A percentile compares a stretch with the other conserved stretches of the same genome.
phyloP scores from a whole-genome alignment of 2,113 vertebrate species.

The Struthidea cinerea region DNA sequence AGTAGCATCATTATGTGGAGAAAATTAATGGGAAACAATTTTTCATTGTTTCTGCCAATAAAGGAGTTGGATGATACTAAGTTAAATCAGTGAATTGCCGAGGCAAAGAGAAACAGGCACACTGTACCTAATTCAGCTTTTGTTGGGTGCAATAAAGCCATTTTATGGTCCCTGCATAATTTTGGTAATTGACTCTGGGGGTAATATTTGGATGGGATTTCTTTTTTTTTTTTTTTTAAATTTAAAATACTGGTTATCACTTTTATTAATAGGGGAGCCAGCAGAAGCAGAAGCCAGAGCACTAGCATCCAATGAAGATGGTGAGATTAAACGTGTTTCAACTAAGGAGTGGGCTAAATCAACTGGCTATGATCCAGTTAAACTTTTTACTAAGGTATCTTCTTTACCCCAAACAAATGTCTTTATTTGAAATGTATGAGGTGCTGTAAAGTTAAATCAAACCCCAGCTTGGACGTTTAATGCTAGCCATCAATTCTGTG shows the following conservation, averaged over 20 bases:
- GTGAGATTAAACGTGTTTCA: conserved; percentile 92
- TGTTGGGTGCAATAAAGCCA: background rate
- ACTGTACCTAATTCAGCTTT: background rate
- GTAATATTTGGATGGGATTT: background rate
- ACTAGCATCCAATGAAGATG: conserved; percentile 88
- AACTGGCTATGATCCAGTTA: conserved; percentile 89
- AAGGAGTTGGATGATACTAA: background rate
- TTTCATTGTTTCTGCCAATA: background rate
- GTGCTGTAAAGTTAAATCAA: background rate
- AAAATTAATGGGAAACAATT: background rate
- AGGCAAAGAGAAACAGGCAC: background rate
- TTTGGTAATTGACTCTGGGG: background rate
- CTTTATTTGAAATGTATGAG: background rate
- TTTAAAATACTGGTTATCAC: background rate
- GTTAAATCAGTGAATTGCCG: background rate
- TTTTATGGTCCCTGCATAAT: background rate
- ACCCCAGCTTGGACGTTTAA: background rate
- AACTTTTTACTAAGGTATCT: conserved; percentile 94
- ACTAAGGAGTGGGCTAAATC: conserved; percentile 96
- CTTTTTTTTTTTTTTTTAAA: background rate
- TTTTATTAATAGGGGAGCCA: conserved; percentile 83
- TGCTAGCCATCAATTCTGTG: background rate
- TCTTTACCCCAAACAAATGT: background rate
- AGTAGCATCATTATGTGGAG: background rate
- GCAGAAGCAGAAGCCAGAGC: conserved; percentile 87